A percentile compares a stretch with the other conserved stretches of the same genome.
phyloP scores from a whole-genome alignment of 2,113 vertebrate species.

The Micronycteris hirsuta region DNA sequence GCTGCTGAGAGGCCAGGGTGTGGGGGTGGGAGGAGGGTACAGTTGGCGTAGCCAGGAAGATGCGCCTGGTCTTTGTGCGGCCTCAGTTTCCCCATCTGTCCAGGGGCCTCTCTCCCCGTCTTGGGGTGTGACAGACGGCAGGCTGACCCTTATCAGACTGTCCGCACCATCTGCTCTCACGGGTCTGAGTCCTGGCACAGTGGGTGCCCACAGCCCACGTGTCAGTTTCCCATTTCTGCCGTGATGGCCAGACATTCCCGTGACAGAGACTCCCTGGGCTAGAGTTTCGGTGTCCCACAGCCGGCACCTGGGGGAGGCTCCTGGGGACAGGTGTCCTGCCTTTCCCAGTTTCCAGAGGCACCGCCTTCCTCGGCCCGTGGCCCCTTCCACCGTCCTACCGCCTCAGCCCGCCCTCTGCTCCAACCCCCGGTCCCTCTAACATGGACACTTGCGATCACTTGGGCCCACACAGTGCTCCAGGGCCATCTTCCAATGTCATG shows the following conservation, averaged over 20 bases:
- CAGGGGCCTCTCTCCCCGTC: neutral
- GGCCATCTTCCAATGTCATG: accelerated
- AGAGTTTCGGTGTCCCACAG: accelerated
- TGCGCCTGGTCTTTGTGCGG: neutral
- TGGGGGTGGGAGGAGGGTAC: accelerated
- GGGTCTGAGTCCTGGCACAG: accelerated
- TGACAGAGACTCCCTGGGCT: neutral
- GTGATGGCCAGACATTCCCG: accelerated
- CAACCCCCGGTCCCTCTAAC: accelerated
- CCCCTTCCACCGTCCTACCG: too few relatives aligned
- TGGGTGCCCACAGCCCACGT: accelerated
- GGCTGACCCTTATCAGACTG: accelerated
- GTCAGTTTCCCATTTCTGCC: accelerated
- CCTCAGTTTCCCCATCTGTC: too few relatives aligned
- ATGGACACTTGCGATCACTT: accelerated
- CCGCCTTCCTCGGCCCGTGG: neutral
- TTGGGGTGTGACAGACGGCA: accelerated
- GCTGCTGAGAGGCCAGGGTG: neutral
- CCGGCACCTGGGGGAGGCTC: neutral
- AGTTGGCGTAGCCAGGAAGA: too few relatives aligned
- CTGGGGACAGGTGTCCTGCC: neutral
- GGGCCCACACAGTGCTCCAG: neutral
- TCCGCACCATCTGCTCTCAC: accelerated
- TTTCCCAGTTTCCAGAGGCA: neutral
- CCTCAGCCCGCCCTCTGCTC: neutral